A percentile compares a stretch with the other conserved stretches of the same genome.
Evolutionary conservation across 2,888 invertebrate genomes (phyloP).

Genomic region (Papilio demoleus): DNA sequence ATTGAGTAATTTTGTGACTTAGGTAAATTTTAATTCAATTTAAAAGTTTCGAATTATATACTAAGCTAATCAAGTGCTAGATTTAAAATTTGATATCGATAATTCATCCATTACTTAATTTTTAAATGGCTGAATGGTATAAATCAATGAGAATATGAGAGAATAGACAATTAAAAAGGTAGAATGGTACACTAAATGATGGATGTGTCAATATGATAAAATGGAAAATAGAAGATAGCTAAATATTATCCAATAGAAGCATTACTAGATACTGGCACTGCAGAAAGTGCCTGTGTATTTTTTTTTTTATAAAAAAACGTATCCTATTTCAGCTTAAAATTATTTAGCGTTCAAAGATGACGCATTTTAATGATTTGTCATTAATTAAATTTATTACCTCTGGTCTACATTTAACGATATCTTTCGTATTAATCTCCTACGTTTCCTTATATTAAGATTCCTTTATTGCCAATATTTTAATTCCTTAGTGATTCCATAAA

Average conservation of each 20-base stretch:
- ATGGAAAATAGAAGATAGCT: conserved; percentile 67
- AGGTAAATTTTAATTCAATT: conserved; percentile 67
- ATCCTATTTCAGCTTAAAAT: conserved; percentile 76
- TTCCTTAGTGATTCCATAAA: conserved; percentile 54
- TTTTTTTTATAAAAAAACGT: conserved; percentile 77
- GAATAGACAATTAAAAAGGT: neutral
- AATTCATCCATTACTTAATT: conserved; percentile 54
- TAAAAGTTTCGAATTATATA: conserved; percentile 71
- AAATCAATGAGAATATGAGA: conserved; percentile 17
- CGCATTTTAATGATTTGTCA: conserved; percentile 65
- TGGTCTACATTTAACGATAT: conserved; percentile 67
- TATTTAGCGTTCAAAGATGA: conserved; percentile 75
- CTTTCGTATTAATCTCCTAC: conserved; percentile 60
- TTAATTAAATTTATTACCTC: conserved; percentile 62
- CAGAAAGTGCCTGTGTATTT: conserved; percentile 78
- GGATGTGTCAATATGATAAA: conserved; percentile 44
- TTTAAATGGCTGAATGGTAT: conserved; percentile 41
- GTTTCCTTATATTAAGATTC: conserved; percentile 45
- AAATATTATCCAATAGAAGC: conserved; percentile 71
- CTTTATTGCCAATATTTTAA: conserved; percentile 74
- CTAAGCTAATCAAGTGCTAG: conserved; percentile 76
- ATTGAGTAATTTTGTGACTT: conserved; percentile 68
- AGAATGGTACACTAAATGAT: conserved; percentile 30
- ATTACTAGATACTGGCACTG: conserved; percentile 79
- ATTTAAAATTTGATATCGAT: conserved; percentile 61